Evolutionary conservation across 2,113 vertebrate genomes (phyloP), one percentile per base, ranked within the genome.

Genomic region (Aphelocoma coerulescens): DNA sequence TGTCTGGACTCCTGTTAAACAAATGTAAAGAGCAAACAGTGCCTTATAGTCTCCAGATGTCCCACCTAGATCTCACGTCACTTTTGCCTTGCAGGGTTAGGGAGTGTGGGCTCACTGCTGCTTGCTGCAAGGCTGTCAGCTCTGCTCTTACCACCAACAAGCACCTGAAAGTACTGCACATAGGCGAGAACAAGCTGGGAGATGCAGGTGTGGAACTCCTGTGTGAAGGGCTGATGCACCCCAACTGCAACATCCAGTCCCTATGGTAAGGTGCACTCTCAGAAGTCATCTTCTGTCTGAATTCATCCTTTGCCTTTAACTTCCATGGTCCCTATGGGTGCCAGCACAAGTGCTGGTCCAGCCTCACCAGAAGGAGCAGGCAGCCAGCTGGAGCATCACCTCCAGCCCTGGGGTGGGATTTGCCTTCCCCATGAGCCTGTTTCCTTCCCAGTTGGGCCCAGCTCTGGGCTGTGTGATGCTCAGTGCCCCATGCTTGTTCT

Each of bases 251-350:
- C 44, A 80, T 98, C 46, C 97, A 89, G 48, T 91, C 81, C 5
- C 92, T 98, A 1, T 98, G 97, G 98, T 98, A 96, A 98, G 98
- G 22, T 28, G 24, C 55, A 74, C 15, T 58, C 54, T 65, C n/a
- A 21, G 49, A 46, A 73, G 7, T 33, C 1, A 0, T 17, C 14
- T 63, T 32, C 20, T 69, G 9, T 14, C 44, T 76, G 39, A 33
- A 46, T 62, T 83, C 63, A 49, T 23, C 39, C 44, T 35, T 74
- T 82, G n/a, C 22, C 28, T 91, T 26, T 24, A 73, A 63, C 19
- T 80, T 83, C 72, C 17, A 10, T 43, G 32, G 48, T 63, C 54
- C 41, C 49, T 46, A 2, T 4, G 7, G 46, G 30, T 88, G 52
- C 57, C 49, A 35, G 63, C 14, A 12, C 21, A 72, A 54, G 39